Conservation (phyloP, 2,797 vertebrate species). For the Hemitrygon akajei region DNA sequence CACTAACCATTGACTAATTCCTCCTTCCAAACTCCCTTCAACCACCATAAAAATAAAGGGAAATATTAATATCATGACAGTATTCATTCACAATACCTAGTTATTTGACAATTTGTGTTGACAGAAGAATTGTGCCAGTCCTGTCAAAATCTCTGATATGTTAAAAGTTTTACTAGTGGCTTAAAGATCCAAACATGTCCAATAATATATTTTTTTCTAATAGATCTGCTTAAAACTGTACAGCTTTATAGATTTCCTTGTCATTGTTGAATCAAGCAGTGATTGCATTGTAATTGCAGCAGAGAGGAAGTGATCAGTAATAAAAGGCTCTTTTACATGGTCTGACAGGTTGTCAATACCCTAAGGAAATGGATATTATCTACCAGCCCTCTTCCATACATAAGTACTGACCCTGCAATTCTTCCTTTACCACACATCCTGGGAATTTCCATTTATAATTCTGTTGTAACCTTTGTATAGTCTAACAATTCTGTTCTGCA, state of each 20-base stretch:
- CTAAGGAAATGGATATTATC: constrained; percentile 44
- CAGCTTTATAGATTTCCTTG: constrained; percentile 28
- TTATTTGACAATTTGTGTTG: constrained; percentile 18
- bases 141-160: not conserved
- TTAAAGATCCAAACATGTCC: not conserved
- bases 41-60: not conserved
- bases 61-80: not conserved
- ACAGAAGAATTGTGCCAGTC: not conserved
- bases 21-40: not conserved
- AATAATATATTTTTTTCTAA: not conserved
- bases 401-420: constrained; percentile 30
- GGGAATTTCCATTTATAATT: constrained; percentile 34
- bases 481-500: not conserved
- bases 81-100: not conserved
- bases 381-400: constrained; percentile 30
- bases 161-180: not conserved
- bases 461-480: not conserved
- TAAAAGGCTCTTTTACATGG: constrained; percentile 36
- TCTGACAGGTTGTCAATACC: constrained; percentile 44
- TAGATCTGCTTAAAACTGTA: constrained; percentile 23
- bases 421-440: constrained; percentile 34
- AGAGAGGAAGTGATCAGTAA: constrained; percentile 32
- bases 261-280: constrained; percentile 26
- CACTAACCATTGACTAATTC: not conserved
- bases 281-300: constrained; percentile 14